These are phyloP conservation scores for Helicorthomorpha holstii DNA, from an alignment of 1,140 invertebrate species.

Conservation along the genomic window DNA sequence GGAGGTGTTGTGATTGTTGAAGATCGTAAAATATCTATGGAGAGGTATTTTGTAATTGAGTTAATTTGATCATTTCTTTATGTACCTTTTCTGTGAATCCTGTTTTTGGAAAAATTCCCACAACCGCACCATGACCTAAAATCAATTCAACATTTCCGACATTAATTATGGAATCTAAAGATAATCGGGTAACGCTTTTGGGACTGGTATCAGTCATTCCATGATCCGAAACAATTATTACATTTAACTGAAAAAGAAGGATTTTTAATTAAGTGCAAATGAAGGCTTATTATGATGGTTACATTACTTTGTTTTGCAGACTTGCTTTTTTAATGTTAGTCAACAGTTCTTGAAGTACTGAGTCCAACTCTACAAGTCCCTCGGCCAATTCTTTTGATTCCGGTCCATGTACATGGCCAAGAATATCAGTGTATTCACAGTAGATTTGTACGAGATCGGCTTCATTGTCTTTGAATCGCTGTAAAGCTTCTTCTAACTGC, in stretches of 20 bases:
- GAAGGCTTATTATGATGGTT: background rate
- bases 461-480: background rate
- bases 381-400: background rate
- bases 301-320: background rate
- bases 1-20: background rate
- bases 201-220: background rate
- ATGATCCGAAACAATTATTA: background rate
- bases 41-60: background rate
- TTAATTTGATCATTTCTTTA: no score
- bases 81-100: background rate
- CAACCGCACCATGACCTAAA: background rate
- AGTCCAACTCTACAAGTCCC: background rate
- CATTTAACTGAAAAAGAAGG: background rate
- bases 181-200: background rate
- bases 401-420: background rate
- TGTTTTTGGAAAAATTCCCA: background rate
- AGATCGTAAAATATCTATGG: background rate
- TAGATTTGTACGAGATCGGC: background rate
- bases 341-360: background rate
- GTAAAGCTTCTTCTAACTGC: background rate
- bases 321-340: background rate
- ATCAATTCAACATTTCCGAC: background rate
- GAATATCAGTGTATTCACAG: background rate
- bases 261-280: background rate
- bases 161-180: background rate